phyloP scores from a whole-genome alignment of 1,140 invertebrate genomes.

The Phymorhynchus buccinoides region DNA sequence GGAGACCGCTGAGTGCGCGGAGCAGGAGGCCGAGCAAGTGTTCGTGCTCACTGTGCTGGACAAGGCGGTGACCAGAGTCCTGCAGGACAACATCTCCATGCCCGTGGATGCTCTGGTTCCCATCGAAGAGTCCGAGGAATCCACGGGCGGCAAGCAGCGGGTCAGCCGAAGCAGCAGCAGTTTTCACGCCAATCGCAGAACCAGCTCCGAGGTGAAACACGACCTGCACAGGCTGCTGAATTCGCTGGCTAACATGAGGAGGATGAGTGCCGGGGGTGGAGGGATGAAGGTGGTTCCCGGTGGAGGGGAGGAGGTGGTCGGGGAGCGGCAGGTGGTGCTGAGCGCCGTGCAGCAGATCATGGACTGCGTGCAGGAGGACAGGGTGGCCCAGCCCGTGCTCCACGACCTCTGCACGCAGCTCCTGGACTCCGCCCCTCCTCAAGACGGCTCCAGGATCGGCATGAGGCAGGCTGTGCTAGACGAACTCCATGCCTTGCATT shows the following conservation, averaged over 20 bases:
- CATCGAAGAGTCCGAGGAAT: neutral
- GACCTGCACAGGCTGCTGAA: neutral
- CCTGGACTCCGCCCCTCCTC: no score
- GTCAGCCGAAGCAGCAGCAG: no score
- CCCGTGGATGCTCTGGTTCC: neutral
- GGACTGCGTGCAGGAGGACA: neutral
- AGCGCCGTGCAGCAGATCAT: neutral
- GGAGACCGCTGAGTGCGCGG: neutral
- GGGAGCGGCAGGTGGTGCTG: neutral
- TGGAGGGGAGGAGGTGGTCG: neutral
- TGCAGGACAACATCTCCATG: neutral
- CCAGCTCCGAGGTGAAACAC: neutral
- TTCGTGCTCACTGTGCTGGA: conserved; percentile 11
- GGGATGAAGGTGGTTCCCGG: no score
- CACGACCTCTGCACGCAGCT: neutral
- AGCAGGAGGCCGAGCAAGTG: neutral
- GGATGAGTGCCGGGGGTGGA: neutral
- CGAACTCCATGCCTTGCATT: neutral
- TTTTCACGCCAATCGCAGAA: neutral
- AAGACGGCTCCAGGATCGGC: neutral
- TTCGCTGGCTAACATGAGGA: neutral
- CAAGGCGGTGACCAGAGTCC: neutral
- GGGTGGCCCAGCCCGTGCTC: neutral
- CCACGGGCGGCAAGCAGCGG: neutral
- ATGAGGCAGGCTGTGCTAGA: neutral